Conservation (phyloP, 2,797 vertebrate genomes). For the Cebuella pygmaea region DNA sequence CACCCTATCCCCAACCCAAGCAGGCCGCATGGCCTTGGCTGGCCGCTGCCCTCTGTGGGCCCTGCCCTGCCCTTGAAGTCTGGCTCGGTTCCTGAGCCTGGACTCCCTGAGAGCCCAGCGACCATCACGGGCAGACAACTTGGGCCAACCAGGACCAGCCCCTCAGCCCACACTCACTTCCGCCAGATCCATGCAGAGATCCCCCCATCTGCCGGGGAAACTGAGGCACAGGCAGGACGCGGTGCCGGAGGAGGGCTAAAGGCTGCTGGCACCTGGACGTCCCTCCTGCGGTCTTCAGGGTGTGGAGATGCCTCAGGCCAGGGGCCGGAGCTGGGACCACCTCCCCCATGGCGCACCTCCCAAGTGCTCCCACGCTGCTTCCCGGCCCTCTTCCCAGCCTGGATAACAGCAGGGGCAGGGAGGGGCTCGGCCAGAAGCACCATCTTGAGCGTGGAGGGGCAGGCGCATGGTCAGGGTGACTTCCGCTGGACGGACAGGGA, state of each 20-base stretch:
- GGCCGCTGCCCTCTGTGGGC: background rate
- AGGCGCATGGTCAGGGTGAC: background rate
- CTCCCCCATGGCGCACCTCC: background rate
- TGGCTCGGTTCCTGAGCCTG: background rate
- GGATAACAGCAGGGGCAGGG: background rate
- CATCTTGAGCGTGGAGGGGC: fast-evolving
- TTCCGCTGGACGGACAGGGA: background rate
- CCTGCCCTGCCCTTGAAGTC: too few species aligned
- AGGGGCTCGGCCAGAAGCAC: fast-evolving
- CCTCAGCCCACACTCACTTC: background rate
- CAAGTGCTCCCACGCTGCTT: too few species aligned
- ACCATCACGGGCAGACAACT: background rate
- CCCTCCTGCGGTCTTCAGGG: too few species aligned
- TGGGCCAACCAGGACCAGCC: too few species aligned
- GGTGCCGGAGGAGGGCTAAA: background rate
- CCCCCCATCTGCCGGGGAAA: background rate
- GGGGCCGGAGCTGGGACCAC: background rate
- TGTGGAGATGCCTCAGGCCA: background rate
- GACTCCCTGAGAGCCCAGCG: background rate
- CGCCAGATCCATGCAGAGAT: background rate
- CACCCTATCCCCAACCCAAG: background rate
- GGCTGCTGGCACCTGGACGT: background rate
- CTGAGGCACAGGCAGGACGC: background rate
- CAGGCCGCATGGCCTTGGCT: background rate
- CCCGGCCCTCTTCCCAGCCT: background rate